Base-by-base conservation (phyloP, 2,797 vertebrate species). In the Onychomys torridus region DNA sequence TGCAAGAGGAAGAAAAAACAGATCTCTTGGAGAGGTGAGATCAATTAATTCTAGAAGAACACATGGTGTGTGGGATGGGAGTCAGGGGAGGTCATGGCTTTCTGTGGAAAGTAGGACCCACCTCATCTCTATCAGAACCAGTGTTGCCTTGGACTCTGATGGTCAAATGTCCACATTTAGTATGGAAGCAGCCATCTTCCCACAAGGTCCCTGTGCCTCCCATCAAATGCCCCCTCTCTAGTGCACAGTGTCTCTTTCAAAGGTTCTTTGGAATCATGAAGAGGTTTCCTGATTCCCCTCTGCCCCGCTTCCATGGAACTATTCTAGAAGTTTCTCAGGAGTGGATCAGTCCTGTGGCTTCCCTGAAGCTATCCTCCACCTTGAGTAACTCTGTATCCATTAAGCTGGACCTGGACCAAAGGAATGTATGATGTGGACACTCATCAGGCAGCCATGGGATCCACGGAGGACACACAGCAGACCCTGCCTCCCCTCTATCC, bases 1-100 rank as follows among this genome's bases (percentile, higher is more conserved):
- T 73, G 59, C 8, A 37, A 77, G 34, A 7, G 59, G 59, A 40
- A 57, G 2, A 0, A 34, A 14, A 32, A 43, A 12, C 12, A 21
- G 23, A 14, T 17, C 34, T 17, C 27, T 43, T 5, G 23, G 29
- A 29, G 11, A 8, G 27, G 2, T 3, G 6, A 34, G 46, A 46
- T 32, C 5, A 2, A 29, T 43, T 17, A 2, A 29, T 43, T 17
- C 4, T 1, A 43, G 61, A 55, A 5, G 87, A 19, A 6, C n/a
- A 4, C 0, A 1, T 23, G 12, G 46, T 0, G 19, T 13, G 52
- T 2, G 32, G 23, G 34, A 14, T 34, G 55, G 7, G 49, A 34
- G 77, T 43, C 73, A 46, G 10, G 16, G 55, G 19, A 10, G 4
- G 40, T 13, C 16, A 2, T 27, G 52, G 17, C 19, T 19, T 5